Percentiles rank a stretch among this genome's conserved stretches.
Evolutionary conservation across 2,888 invertebrate genomes (phyloP).

Genomic region (Folsomia manolachei): DNA sequence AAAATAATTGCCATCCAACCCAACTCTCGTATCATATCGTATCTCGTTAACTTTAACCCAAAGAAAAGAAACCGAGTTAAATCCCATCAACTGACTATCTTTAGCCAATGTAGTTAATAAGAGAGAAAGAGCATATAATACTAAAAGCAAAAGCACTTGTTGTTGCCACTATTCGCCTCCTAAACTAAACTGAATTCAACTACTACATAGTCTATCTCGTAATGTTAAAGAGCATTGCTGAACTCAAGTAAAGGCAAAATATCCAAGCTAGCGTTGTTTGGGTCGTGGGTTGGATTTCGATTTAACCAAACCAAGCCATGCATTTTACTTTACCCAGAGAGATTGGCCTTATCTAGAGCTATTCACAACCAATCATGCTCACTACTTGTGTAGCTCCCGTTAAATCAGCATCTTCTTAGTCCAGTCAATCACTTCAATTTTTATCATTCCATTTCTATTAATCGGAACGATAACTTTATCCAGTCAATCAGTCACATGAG

Average conservation of each 20-base stretch:
- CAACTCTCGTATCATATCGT: background rate
- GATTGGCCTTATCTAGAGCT: background rate
- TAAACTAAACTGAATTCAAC: background rate
- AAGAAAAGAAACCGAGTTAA: background rate
- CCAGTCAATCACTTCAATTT: background rate
- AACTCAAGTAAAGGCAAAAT: too few relatives aligned
- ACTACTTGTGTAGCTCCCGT: slow-evolving; percentile 2
- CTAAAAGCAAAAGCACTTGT: background rate
- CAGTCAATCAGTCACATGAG: slow-evolving; percentile 9
- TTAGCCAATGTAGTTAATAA: too few relatives aligned
- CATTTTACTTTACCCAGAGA: too few relatives aligned
- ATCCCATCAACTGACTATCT: background rate
- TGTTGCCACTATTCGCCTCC: background rate
- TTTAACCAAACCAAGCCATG: too few relatives aligned
- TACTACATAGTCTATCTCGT: background rate
- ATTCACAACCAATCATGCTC: background rate
- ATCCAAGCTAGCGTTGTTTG: too few relatives aligned
- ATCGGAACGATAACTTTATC: too few relatives aligned
- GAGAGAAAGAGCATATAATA: background rate
- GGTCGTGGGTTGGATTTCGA: background rate
- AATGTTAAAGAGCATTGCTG: too few relatives aligned
- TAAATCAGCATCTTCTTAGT: background rate
- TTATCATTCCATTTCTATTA: background rate
- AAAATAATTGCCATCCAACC: background rate
- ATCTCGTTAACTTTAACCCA: background rate